Base-by-base conservation (phyloP, 2,797 vertebrate species). In the Rhynchotus rufescens region DNA sequence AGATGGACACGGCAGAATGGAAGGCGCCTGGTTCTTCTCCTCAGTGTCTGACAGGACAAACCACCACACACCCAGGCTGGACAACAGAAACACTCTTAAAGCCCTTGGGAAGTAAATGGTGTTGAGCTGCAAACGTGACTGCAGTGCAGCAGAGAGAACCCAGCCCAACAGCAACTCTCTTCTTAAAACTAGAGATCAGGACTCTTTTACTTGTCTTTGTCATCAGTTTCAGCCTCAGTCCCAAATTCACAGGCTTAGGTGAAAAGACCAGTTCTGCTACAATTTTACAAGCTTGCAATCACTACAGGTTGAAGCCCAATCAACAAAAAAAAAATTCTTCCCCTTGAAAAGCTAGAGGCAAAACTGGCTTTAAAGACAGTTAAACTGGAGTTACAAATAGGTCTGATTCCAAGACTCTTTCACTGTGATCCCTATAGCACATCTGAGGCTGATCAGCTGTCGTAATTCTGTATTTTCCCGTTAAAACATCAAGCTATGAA, bases 41-140 rank as follows among this genome's bases (percentile, higher is more conserved):
- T 59, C 3, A 4, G 0, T 6, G 15, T 23, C 23, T 38, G 13
- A 76, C 25, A 11, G 64, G 23, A 66, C 28, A 84, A 82, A 64
- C 15, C 28, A 21, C 36, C 13, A 83, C 13, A 40, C 3, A 25
- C 4, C 8, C 26, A 57, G 22, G 38, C 12, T 2, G 2, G 0
- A 9, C n/a, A 88, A 45, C 10, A 59, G 6, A 67, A 65, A 6
- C 15, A 34, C 19, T 73, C 64, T 23, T 40, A 75, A 67, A 68
- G 77, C 9, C 4, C 15, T 21, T 65, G 22, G 4, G 62, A 72
- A 66, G 32, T 44, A 88, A 94, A 69, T 16, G 6, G 3, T 5
- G 10, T 17, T 64, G 12, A 71, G 17, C 20, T 1, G 2, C 12
- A 91, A 82, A 71, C 51, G 32, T 0, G 1, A 62, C 25, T 26